Percentiles rank a stretch among this genome's conserved stretches.
Conservation (phyloP, 2,888 invertebrate species). For the Cataglyphis altisquamis region DNA sequence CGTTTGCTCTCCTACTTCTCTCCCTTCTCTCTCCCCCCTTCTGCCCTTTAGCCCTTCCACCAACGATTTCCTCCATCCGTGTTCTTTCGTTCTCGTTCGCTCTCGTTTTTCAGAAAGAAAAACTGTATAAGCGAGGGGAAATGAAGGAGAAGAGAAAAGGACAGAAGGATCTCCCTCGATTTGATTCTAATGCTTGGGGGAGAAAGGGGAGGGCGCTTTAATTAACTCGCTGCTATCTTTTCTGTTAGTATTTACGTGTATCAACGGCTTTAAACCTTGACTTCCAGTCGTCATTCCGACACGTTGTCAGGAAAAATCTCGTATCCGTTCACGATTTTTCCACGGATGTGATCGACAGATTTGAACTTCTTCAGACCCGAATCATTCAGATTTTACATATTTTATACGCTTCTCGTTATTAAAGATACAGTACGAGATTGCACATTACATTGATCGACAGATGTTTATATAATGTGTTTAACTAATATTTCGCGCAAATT, state of each 20-base stretch:
- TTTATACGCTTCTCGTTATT: conserved; percentile 22
- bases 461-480: not conserved
- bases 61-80: conserved; percentile 62
- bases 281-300: conserved; percentile 43
- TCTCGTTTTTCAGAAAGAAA: conserved; percentile 34
- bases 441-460: conserved; percentile 24
- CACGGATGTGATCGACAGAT: conserved; percentile 37
- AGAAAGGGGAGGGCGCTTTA: conserved; percentile 74
- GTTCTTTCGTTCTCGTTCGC: conserved; percentile 54
- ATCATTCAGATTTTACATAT: not conserved
- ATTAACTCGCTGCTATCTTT: conserved; percentile 80
- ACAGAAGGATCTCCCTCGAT: conserved; percentile 70
- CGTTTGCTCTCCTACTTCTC: conserved; percentile 16
- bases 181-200: conserved; percentile 78
- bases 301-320: conserved; percentile 69
- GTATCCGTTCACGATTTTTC: conserved; percentile 52
- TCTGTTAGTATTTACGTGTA: conserved; percentile 80
- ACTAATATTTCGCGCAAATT: not conserved
- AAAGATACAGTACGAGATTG: not conserved
- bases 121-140: conserved; percentile 47
- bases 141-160: conserved; percentile 25
- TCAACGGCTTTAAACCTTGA: conserved; percentile 75
- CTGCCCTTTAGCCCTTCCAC: conserved; percentile 1
- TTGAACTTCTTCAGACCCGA: not conserved
- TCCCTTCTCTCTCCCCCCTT: conserved; percentile 10